Percentiles rank a stretch among this genome's conserved stretches.
phyloP scores from a whole-genome alignment of 2,113 vertebrate genomes.

The Chaetodon auriga region DNA sequence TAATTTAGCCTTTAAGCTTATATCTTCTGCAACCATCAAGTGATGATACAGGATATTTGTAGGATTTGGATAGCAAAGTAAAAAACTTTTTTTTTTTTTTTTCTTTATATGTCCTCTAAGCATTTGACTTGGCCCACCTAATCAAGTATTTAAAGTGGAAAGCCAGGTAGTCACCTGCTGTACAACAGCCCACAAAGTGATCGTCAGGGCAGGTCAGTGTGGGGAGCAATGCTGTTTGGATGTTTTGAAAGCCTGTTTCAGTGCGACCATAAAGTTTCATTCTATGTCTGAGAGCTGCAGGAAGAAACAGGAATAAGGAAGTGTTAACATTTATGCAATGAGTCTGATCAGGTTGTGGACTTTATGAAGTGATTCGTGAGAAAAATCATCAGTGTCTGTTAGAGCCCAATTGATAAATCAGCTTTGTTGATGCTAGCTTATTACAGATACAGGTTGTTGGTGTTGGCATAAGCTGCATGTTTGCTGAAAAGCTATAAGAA shows the following conservation, averaged over 20 bases:
- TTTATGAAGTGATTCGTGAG: background rate
- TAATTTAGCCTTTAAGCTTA: constrained; percentile 29
- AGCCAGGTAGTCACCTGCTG: background rate
- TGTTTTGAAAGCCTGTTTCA: constrained; percentile 1
- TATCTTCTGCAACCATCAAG: background rate
- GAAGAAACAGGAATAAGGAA: background rate
- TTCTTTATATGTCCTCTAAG: background rate
- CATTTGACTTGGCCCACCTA: background rate
- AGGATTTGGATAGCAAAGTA: background rate
- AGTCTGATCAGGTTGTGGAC: background rate
- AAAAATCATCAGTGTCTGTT: background rate
- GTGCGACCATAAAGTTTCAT: background rate
- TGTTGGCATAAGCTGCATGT: no score
- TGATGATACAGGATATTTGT: background rate
- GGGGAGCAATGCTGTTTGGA: background rate
- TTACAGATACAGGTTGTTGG: background rate
- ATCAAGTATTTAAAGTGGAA: constrained; percentile 14
- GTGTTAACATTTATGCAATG: background rate
- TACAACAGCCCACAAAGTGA: background rate
- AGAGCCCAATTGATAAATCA: no score
- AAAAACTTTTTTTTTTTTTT: background rate
- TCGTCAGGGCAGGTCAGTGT: background rate
- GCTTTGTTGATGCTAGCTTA: background rate
- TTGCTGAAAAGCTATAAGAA: background rate
- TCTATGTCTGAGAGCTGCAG: background rate